Evolutionary conservation across 2,888 invertebrate species (phyloP), one percentile per base, ranked within the genome.

Genomic region (Esperia sulphurella): DNA sequence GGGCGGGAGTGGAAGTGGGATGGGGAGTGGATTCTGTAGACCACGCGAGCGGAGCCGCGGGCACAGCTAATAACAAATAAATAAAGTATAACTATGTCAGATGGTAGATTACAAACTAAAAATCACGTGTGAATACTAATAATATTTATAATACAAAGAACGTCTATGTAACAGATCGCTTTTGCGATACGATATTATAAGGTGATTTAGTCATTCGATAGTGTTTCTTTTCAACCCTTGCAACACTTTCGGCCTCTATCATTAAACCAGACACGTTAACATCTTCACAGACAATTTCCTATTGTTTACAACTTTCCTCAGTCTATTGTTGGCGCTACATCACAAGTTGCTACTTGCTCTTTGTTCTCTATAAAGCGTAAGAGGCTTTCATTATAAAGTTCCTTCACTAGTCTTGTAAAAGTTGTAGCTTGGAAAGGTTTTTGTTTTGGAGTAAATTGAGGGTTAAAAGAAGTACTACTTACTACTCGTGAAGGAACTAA

Each of bases 301-400:
- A 55, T 66, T 61, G 61, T 59, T 47, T 51, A 57, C 46, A 57
- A 63, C 47, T 58, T 63, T 48, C 14, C n/a, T 12, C 43, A 29
- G 48, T 56, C 48, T 48, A 55, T 59, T 40, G 58, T 56, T 51
- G 48, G 44, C 8, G 33, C 46, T 56, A 55, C 53, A 55, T 59
- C 51, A 46, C 14, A 54, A 60, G 31, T 48, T 28, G 39, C 39
- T 38, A 48, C 54, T 59, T 56, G 28, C 52, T 52, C 52, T 45
- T 57, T 63, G 65, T 60, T 45, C 44, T 14, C 44, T 14, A 33
- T 46, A 47, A 47, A 45, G 43, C 30, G 53, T 59, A 63, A 71
- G 68, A 66, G 60, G 65, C 68, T 72, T 70, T 72, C 69, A 74
- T 74, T 65, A 69, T 66, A 63, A 74, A 72, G 59, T 69, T 61